phyloP scores from a whole-genome alignment of 2,797 vertebrate genomes.

The Pantherophis alleghaniensis region DNA sequence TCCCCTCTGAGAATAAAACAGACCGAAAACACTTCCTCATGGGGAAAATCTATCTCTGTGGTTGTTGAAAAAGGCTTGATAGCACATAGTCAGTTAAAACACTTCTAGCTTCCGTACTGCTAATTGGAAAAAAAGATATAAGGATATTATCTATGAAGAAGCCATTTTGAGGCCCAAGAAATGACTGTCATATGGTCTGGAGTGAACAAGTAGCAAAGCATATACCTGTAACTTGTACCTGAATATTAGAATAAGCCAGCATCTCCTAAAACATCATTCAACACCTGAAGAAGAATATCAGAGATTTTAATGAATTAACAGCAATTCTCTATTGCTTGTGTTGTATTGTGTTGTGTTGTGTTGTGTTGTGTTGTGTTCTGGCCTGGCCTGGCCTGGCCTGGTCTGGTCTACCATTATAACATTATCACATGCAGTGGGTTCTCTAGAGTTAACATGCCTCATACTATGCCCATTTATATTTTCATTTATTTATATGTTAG shows the following conservation, averaged over 20 bases:
- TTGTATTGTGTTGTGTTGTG: neutral
- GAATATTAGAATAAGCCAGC: neutral
- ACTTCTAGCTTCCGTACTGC: neutral
- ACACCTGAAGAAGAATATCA: neutral
- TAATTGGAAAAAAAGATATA: neutral
- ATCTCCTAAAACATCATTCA: neutral
- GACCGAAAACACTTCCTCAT: neutral
- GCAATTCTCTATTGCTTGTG: neutral
- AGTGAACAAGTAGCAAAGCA: neutral
- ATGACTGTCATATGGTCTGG: neutral
- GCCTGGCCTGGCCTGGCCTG: too few relatives aligned
- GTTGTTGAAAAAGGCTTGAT: neutral
- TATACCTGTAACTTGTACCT: neutral
- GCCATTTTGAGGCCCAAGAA: neutral
- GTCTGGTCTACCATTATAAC: neutral
- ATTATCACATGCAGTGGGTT: neutral
- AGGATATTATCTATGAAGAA: neutral
- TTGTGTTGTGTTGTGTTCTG: neutral
- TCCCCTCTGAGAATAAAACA: neutral
- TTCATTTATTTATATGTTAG: neutral
- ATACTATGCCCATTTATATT: neutral
- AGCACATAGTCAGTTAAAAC: neutral
- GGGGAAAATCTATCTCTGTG: neutral
- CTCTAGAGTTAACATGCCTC: neutral
- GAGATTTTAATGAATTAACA: neutral